A percentile compares a stretch with the other conserved stretches of the same genome.
Conservation (phyloP, 2,113 vertebrate genomes). For the Engraulis encrasicolus region DNA sequence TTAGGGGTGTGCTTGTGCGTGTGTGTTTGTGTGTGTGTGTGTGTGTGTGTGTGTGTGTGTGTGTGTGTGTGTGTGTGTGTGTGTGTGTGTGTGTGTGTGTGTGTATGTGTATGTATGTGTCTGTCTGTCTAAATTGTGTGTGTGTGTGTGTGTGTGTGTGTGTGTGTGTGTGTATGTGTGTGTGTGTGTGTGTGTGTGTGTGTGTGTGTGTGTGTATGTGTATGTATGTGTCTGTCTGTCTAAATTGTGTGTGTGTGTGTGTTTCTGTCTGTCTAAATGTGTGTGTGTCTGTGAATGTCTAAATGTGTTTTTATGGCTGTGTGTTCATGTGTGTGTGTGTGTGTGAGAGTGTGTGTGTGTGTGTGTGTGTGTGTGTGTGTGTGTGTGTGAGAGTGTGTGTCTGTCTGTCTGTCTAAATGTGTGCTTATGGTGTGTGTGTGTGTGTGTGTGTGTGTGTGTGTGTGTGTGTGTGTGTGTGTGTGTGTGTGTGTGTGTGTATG, state of each 20-base stretch:
- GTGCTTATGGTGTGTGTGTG: not conserved
- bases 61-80: conserved; percentile 8
- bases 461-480: not conserved
- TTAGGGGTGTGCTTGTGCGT: not conserved
- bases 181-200: too few relatives aligned
- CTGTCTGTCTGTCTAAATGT: not conserved
- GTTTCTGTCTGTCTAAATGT: too few relatives aligned
- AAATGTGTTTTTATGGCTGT: not conserved
- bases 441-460: not conserved
- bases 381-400: too few relatives aligned
- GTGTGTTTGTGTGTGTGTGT: not conserved
- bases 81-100: not conserved
- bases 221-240: too few relatives aligned
- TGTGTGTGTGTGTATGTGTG: not conserved
- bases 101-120: too few relatives aligned
- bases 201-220: not conserved
- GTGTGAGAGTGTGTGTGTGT: too few relatives aligned
- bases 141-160: too few relatives aligned
- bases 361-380: too few relatives aligned
- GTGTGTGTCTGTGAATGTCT: not conserved
- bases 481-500: too few relatives aligned
- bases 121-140: too few relatives aligned
- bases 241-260: too few relatives aligned
- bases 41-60: conserved; percentile 20
- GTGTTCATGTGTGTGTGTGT: not conserved